These are phyloP conservation scores for Melitaea cinxia DNA, from an alignment of 1,140 invertebrate genomes.

Conservation along the genomic window DNA sequence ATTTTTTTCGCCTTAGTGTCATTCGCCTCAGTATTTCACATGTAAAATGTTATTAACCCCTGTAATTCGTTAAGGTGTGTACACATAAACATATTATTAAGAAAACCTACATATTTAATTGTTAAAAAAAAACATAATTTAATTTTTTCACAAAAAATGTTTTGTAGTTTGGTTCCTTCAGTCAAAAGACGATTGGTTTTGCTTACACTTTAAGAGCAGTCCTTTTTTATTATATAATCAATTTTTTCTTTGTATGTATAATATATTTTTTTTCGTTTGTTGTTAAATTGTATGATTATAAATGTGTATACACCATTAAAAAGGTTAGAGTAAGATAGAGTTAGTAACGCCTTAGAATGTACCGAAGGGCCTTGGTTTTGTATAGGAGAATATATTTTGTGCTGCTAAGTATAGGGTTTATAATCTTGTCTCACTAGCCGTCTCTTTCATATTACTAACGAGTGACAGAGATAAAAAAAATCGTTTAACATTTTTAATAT, in stretches of 20 bases:
- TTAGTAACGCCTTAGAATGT: slow-evolving; percentile 1
- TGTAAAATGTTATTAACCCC: not conserved
- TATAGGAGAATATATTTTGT: slow-evolving; percentile 5
- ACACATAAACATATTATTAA: not conserved
- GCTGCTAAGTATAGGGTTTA: not conserved
- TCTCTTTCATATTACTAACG: not conserved
- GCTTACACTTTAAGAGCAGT: no score
- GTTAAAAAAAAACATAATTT: not conserved
- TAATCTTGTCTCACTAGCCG: not conserved
- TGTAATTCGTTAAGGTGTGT: slow-evolving; percentile 3
- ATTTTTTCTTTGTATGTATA: no score
- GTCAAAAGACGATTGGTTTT: no score
- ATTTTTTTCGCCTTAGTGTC: not conserved
- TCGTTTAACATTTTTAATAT: not conserved
- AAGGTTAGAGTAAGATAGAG: slow-evolving; percentile 6
- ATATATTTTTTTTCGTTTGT: no score
- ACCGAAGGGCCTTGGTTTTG: slow-evolving; percentile 7
- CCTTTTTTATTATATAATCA: no score
- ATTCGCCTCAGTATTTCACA: not conserved
- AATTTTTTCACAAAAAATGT: no score
- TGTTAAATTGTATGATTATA: not conserved
- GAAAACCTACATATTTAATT: not conserved
- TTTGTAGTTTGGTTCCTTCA: no score
- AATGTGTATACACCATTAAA: slow-evolving; percentile 4
- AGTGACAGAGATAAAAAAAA: not conserved